Conservation (phyloP, 2,113 vertebrate species). For the Podarcis cretensis region DNA sequence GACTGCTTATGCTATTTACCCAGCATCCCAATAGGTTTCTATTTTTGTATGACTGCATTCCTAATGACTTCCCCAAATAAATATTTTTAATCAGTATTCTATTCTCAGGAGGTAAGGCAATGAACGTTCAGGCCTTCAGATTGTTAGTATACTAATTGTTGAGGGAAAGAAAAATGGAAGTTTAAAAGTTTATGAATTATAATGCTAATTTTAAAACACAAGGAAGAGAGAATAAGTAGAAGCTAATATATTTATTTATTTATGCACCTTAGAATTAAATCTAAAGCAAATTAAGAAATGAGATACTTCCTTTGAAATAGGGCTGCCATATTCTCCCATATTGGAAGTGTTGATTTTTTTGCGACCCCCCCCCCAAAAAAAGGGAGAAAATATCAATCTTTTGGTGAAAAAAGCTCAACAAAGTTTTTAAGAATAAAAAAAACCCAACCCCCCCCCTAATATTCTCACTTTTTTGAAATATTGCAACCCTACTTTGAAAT, state of each 20-base stretch:
- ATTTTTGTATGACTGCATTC: background rate
- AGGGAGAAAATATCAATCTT: no score
- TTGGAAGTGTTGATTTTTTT: no score
- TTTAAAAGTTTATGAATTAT: background rate
- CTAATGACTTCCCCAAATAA: background rate
- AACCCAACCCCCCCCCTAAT: no score
- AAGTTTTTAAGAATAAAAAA: no score
- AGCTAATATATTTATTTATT: background rate
- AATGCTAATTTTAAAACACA: background rate
- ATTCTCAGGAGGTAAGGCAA: background rate
- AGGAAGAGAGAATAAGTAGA: background rate
- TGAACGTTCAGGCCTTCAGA: background rate
- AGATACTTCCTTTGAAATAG: background rate
- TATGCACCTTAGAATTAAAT: background rate
- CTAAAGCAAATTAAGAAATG: background rate
- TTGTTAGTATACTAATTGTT: background rate
- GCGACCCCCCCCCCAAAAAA: no score
- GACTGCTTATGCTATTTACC: background rate
- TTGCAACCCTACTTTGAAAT: background rate
- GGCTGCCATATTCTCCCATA: no score
- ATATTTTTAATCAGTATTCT: background rate
- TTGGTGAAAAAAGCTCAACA: no score
- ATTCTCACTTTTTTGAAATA: no score
- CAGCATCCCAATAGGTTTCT: background rate
- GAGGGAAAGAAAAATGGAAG: background rate